A percentile compares a stretch with the other conserved stretches of the same genome.
These are phyloP conservation scores for Drosophila mayri DNA, from an alignment of 1,140 invertebrate genomes.

Conservation along the genomic window DNA sequence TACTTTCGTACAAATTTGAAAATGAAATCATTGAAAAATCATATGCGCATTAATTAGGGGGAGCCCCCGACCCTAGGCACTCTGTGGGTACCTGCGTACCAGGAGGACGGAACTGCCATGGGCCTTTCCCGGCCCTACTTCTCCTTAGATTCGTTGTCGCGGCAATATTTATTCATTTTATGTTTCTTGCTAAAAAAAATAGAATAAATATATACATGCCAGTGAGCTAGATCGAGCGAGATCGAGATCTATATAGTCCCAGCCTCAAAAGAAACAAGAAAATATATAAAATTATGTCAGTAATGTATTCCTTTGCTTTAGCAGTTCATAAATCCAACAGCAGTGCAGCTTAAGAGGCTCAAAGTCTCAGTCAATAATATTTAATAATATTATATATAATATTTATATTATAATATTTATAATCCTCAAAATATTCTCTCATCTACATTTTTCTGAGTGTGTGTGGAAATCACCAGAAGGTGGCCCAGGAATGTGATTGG, in stretches of 20 bases:
- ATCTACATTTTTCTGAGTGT: neutral
- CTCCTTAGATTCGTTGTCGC: neutral
- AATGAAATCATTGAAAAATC: constrained; percentile 9
- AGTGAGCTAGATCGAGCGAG: too few relatives aligned
- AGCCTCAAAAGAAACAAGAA: too few relatives aligned
- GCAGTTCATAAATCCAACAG: neutral
- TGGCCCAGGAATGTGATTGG: constrained; percentile 4
- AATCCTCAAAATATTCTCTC: too few relatives aligned
- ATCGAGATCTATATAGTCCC: too few relatives aligned
- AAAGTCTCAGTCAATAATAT: neutral
- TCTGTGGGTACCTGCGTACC: neutral
- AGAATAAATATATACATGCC: neutral
- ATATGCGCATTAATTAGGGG: constrained; percentile 13
- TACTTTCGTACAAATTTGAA: constrained; percentile 18
- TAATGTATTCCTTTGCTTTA: neutral
- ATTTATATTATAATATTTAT: too few relatives aligned
- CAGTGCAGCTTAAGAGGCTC: neutral
- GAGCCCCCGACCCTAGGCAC: neutral
- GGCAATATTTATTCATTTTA: neutral
- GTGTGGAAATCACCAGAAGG: neutral
- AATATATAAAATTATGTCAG: too few relatives aligned
- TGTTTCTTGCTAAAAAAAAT: neutral
- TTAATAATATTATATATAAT: too few relatives aligned
- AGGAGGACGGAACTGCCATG: neutral
- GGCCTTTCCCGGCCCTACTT: neutral